These are phyloP conservation scores for Drosophila mettleri DNA, from an alignment of 2,888 invertebrate species.

Conservation along the genomic window DNA sequence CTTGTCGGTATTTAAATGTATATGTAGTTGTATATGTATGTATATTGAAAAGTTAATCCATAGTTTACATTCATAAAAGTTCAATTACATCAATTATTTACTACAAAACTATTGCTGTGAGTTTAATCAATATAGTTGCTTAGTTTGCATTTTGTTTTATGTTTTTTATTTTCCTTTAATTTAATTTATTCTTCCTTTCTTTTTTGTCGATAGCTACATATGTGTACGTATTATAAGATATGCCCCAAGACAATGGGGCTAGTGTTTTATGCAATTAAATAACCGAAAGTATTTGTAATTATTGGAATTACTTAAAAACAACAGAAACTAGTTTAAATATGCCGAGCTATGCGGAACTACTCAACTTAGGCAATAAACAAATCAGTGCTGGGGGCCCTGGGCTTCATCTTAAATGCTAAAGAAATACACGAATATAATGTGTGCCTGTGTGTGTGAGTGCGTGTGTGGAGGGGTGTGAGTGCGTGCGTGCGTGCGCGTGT, in stretches of 20 bases:
- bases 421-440: slow-evolving; percentile 18
- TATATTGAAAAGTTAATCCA: slow-evolving; percentile 71
- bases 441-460: neutral
- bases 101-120: slow-evolving; percentile 78
- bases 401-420: slow-evolving; percentile 45
- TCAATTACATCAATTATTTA: slow-evolving; percentile 80
- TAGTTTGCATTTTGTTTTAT: slow-evolving; percentile 21
- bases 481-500: slow-evolving; percentile 1
- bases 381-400: slow-evolving; percentile 69
- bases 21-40: slow-evolving; percentile 48
- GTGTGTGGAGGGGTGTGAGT: slow-evolving; percentile 8
- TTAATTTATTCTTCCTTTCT: slow-evolving; percentile 14
- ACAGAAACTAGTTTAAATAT: slow-evolving; percentile 45
- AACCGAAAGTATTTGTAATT: slow-evolving; percentile 51
- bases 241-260: slow-evolving; percentile 52
- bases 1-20: slow-evolving; percentile 48
- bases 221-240: slow-evolving; percentile 57
- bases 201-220: slow-evolving; percentile 47
- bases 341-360: slow-evolving; percentile 26
- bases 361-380: slow-evolving; percentile 64
- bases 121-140: slow-evolving; percentile 55
- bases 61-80: slow-evolving; percentile 81
- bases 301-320: slow-evolving; percentile 52
- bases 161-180: neutral
- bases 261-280: slow-evolving; percentile 63